These are phyloP conservation scores for Cryptus armator DNA, from an alignment of 2,888 invertebrate species.

Conservation along the genomic window DNA sequence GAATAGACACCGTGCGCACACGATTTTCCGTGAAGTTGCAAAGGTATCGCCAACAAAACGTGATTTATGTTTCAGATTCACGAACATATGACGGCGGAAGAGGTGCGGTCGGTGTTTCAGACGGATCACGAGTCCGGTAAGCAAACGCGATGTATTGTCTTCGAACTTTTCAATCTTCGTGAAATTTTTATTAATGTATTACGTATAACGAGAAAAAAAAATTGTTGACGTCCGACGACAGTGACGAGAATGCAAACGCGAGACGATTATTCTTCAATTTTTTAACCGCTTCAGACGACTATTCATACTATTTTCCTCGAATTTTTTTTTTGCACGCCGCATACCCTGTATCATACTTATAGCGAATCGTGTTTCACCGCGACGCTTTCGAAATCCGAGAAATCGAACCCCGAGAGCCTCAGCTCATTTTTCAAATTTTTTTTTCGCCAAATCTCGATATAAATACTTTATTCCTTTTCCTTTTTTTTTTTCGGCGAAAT, in stretches of 20 bases:
- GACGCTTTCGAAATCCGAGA: not conserved
- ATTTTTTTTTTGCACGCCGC: too few species aligned
- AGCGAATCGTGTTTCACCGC: conserved; percentile 3
- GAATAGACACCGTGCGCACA: not conserved
- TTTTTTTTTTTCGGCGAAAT: too few species aligned
- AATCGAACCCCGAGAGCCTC: too few species aligned
- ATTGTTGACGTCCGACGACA: conserved; percentile 52
- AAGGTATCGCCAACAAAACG: not conserved
- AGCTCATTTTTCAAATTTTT: too few species aligned
- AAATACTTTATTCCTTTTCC: too few species aligned
- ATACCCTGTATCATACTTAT: too few species aligned
- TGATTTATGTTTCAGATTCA: conserved; percentile 90
- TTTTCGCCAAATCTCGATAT: too few species aligned
- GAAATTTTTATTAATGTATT: not conserved
- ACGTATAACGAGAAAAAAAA: conserved; percentile 8
- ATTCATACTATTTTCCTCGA: conserved; percentile 35
- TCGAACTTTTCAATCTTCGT: not conserved
- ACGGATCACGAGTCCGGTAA: conserved; percentile 90
- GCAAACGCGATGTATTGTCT: conserved; percentile 65
- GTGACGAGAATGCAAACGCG: not conserved
- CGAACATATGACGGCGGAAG: conserved; percentile 94
- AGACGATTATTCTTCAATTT: conserved; percentile 31
- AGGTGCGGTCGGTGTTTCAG: conserved; percentile 93
- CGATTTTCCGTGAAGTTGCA: not conserved
- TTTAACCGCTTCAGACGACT: conserved; percentile 12